Evolutionary conservation across 37 sponge, comb jelly and placozoan species (phyloP), one percentile per base, ranked within the genome.

Genomic region (Cladorhizidae sp.): DNA sequence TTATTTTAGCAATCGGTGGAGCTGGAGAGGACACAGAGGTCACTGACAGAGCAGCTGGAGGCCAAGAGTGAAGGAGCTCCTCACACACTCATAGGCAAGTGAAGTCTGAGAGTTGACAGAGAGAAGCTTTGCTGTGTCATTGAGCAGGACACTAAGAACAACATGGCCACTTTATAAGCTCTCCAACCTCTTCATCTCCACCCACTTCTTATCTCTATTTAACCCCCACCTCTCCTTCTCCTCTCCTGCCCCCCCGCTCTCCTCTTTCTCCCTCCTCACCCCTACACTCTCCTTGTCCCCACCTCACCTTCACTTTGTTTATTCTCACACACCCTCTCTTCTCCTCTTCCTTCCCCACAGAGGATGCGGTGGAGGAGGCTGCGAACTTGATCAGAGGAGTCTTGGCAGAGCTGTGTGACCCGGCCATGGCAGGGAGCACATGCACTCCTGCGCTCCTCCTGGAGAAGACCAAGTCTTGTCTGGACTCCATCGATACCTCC

Each of bases 341-440:
- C 32, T 31, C 18, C 18, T 36, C 31, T 65, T 9, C 67, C 35
- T 12, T 58, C 75, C 26, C 43, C 29, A 1, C 62, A 81, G 81
- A 58, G 51, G 57, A 71, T 40, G 87, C 83, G n/a, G 83, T 83
- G 51, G 83, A 74, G 52, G 82, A 86, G 36, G 79, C 78, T n/a
- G 85, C 80, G 43, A 26, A 36, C 25, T 49, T 88, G 61, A 72
- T 88, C 25, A 54, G 70, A 15, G 29, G 59, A 36, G 63, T 76
- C 0, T 11, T 88, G 67, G 73, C 43, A 26, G 81, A 85, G 63
- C 50, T 85, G 35, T 25, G 26, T 55, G 56, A 36, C 26, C 72
- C 77, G 22, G 61, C 63, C 40, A 61, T 67, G 32, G 58, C 41
- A 14, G 81, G 81, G 6, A 33, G 57, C 23, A 80, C 90, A 0